phyloP scores from a whole-genome alignment of 2,113 vertebrate genomes.

The Dasyornis broadbenti region DNA sequence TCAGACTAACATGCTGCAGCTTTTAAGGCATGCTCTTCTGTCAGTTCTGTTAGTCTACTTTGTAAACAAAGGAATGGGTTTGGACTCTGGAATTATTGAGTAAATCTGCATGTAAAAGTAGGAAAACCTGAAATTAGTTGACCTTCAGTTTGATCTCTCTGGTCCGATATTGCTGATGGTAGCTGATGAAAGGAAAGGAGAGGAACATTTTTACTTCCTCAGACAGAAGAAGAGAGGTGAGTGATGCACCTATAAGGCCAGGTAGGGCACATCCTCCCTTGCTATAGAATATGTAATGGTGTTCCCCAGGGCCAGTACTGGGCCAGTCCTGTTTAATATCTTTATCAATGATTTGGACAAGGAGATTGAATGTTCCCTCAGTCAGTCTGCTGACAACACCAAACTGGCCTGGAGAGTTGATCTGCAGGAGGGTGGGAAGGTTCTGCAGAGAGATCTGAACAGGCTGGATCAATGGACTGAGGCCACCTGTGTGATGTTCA shows the following conservation, averaged over 20 bases:
- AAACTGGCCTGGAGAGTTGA: not conserved
- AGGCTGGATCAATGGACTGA: not conserved
- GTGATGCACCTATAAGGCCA: not conserved
- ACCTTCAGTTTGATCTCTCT: not conserved
- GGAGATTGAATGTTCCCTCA: not conserved
- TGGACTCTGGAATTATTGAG: not conserved
- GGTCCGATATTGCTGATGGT: no score
- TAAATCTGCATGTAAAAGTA: not conserved
- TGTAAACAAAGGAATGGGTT: not conserved
- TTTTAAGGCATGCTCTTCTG: not conserved
- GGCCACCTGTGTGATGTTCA: not conserved
- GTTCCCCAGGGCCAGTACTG: not conserved
- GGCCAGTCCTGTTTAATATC: not conserved
- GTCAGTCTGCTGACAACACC: not conserved
- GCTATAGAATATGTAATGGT: not conserved
- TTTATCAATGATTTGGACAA: not conserved
- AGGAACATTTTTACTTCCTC: not conserved
- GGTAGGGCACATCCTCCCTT: not conserved
- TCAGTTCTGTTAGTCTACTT: not conserved
- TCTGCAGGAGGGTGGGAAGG: not conserved
- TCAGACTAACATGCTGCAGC: not conserved
- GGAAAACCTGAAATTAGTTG: not conserved
- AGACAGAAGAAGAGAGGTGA: not conserved
- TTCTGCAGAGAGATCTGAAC: not conserved
- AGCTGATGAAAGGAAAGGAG: not conserved